Evolutionary conservation across 2,797 vertebrate genomes (phyloP).

Genomic region (Peromyscus melanophrys): DNA sequence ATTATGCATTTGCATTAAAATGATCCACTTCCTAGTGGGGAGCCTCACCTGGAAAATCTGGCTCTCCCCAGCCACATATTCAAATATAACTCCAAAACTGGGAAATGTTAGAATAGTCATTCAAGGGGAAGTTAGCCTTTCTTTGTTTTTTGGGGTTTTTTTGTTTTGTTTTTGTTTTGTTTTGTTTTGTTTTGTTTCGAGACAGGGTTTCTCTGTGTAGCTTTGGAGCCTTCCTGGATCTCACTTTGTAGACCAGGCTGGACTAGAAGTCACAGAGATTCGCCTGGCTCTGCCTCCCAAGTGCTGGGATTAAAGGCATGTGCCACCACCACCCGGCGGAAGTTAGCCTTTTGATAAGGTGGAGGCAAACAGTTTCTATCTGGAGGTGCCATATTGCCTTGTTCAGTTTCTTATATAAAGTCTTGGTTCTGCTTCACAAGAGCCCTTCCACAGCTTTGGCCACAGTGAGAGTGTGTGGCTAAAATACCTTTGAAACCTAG

Average conservation of each 20-base stretch:
- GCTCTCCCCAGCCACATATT: constrained; percentile 16
- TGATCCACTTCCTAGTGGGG: constrained; percentile 26
- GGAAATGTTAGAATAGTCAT: constrained; percentile 31
- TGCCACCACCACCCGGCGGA: not conserved
- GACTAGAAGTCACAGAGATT: no score
- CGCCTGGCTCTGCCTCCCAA: no score
- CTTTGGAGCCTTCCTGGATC: no score
- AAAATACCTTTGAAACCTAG: constrained; percentile 20
- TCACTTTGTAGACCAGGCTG: no score
- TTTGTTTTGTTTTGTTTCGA: no score
- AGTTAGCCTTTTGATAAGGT: constrained; percentile 55
- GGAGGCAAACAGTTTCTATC: not conserved
- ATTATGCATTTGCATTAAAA: not conserved
- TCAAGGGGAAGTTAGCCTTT: constrained; percentile 56
- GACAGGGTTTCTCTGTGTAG: no score
- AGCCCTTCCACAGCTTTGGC: not conserved
- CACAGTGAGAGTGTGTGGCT: constrained; percentile 22
- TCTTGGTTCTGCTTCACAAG: constrained; percentile 35
- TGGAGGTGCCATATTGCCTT: not conserved
- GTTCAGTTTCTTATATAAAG: constrained; percentile 51
- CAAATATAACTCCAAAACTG: constrained; percentile 31
- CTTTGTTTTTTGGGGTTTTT: no score
- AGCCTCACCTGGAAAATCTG: constrained; percentile 40
- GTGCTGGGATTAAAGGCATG: no score
- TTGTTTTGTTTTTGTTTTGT: no score